A percentile compares a stretch with the other conserved stretches of the same genome.
phyloP scores from a whole-genome alignment of 2,113 vertebrate species.

The Urocolius indicus region DNA sequence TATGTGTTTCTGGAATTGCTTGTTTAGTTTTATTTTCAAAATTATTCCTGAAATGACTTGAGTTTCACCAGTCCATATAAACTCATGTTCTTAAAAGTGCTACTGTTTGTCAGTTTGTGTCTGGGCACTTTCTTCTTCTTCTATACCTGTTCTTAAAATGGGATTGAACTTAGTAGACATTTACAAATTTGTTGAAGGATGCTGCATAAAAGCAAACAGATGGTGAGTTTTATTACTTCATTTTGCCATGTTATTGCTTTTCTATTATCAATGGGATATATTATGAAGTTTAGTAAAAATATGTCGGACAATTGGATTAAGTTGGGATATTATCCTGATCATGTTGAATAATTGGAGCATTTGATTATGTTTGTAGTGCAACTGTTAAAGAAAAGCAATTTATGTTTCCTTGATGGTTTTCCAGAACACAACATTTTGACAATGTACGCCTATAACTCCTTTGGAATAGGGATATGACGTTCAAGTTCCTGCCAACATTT shows the following conservation, averaged over 20 bases:
- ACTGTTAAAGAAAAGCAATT: background rate
- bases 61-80: rapidly evolving
- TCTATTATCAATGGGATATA: background rate
- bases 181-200: background rate
- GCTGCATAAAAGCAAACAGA: background rate
- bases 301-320: background rate
- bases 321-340: background rate
- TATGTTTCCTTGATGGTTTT: background rate
- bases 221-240: background rate
- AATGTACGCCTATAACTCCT: background rate
- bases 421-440: background rate
- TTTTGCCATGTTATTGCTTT: background rate
- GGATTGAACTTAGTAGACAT: background rate
- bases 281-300: background rate
- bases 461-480: background rate
- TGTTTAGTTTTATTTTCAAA: background rate
- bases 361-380: background rate
- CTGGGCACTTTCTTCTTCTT: background rate
- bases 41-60: background rate
- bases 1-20: background rate
- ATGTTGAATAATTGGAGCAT: background rate
- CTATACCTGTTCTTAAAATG: background rate
- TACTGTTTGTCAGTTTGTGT: background rate
- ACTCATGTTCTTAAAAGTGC: rapidly evolving
- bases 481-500: rapidly evolving